A percentile compares a stretch with the other conserved stretches of the same genome.
Conservation (phyloP, 2,113 vertebrate species). For the Coptodon bakossiorum region DNA sequence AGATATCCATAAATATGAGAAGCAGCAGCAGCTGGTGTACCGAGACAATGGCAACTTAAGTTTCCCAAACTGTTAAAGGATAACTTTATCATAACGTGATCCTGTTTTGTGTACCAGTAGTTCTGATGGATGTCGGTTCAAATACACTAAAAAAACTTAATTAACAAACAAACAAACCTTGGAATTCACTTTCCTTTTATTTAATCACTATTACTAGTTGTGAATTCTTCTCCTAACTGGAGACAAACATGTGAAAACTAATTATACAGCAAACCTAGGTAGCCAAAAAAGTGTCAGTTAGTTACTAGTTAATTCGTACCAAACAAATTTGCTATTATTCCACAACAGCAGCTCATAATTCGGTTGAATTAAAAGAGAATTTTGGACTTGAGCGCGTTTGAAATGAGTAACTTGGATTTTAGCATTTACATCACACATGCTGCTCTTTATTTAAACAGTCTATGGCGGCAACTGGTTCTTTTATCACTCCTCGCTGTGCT, state of each 20-base stretch:
- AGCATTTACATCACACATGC: not conserved
- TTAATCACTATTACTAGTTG: not conserved
- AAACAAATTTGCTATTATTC: not conserved
- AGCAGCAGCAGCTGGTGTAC: constrained; percentile 12
- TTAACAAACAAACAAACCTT: not conserved
- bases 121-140: not conserved
- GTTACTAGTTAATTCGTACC: not conserved
- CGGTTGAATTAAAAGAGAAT: not conserved
- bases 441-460: not conserved
- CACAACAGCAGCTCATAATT: not conserved
- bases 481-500: not conserved
- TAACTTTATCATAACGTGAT: not conserved
- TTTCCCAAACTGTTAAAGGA: not conserved
- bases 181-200: not conserved
- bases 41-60: not conserved
- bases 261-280: not conserved
- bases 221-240: not conserved
- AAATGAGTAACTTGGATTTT: not conserved
- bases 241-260: rapidly evolving
- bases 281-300: not conserved
- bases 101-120: not conserved
- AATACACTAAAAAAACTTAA: not conserved
- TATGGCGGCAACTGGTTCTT: not conserved
- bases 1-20: constrained; percentile 35
- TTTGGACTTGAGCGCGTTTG: not conserved